Conservation (phyloP, 2,113 vertebrate genomes). For the Melanostigma gelatinosum region DNA sequence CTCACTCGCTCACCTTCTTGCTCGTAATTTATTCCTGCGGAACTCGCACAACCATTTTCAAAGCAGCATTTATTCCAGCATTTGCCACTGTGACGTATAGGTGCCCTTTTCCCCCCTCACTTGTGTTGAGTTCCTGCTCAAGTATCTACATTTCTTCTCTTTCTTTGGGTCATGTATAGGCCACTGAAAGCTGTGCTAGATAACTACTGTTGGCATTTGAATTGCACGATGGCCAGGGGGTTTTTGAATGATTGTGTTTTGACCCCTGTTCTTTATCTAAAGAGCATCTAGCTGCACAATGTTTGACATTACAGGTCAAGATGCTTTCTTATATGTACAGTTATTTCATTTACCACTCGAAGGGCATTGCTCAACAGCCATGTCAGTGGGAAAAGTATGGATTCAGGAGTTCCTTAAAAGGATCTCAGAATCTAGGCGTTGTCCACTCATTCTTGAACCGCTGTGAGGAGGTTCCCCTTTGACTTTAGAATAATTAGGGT, state of each 20-base stretch:
- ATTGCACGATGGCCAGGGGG: slow-evolving; percentile 2
- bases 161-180: background rate
- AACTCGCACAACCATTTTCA: slow-evolving; percentile 3
- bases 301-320: background rate
- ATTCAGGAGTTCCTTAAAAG: slow-evolving; percentile 3
- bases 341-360: slow-evolving; percentile 17
- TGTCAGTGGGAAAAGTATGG: background rate
- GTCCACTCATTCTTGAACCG: background rate
- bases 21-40: slow-evolving; percentile 15
- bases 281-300: background rate
- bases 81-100: slow-evolving; percentile 12
- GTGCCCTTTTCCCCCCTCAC: slow-evolving; percentile 23
- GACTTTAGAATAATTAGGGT: background rate
- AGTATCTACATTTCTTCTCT: slow-evolving; percentile 3
- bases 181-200: background rate
- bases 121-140: slow-evolving; percentile 4
- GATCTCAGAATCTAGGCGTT: slow-evolving; percentile 7
- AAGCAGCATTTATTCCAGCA: slow-evolving; percentile 14
- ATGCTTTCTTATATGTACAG: background rate
- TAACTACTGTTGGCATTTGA: slow-evolving; percentile 29
- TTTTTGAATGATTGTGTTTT: slow-evolving; percentile 18
- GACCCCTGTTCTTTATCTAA: slow-evolving; percentile 21
- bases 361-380: slow-evolving; percentile 5
- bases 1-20: background rate
- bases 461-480: background rate